Evolutionary conservation across 2,888 invertebrate genomes (phyloP).

Genomic region (Tenthredo scrophulariae): DNA sequence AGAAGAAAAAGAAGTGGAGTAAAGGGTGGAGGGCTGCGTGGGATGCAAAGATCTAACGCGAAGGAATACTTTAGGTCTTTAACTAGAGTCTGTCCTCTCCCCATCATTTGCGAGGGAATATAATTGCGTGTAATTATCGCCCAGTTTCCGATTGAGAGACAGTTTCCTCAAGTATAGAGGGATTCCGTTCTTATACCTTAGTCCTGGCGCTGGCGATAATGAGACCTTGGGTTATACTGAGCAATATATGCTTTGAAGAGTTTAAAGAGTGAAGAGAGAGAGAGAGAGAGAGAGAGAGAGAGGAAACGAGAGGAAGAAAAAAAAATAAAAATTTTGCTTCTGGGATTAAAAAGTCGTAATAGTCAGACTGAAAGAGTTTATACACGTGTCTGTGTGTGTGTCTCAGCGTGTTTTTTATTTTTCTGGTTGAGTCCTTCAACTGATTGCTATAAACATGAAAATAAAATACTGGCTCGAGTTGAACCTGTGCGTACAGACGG

Average conservation of each 20-base stretch:
- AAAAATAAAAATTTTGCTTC: neutral
- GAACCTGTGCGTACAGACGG: neutral
- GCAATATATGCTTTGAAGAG: neutral
- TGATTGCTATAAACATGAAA: neutral
- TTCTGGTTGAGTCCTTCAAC: neutral
- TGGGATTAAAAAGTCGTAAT: too few relatives aligned
- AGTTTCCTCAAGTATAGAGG: constrained; percentile 22
- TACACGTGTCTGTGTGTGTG: neutral
- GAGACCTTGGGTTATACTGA: neutral
- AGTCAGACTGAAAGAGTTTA: neutral
- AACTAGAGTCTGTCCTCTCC: neutral
- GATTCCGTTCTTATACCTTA: constrained; percentile 14
- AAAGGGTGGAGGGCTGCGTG: neutral
- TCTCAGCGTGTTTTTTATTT: neutral
- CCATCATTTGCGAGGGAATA: constrained; percentile 35
- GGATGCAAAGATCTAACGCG: constrained; percentile 11
- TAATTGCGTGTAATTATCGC: constrained; percentile 45
- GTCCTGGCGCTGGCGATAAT: neutral
- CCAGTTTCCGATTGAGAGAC: constrained; percentile 47
- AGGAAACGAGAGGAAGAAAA: neutral
- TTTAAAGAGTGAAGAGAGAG: too few relatives aligned
- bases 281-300: neutral
- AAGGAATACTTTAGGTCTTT: constrained; percentile 12
- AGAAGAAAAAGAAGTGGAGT: neutral
- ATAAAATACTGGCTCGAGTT: constrained; percentile 8